phyloP scores from a whole-genome alignment of 2,113 vertebrate genomes.

The Takifugu flavidus region DNA sequence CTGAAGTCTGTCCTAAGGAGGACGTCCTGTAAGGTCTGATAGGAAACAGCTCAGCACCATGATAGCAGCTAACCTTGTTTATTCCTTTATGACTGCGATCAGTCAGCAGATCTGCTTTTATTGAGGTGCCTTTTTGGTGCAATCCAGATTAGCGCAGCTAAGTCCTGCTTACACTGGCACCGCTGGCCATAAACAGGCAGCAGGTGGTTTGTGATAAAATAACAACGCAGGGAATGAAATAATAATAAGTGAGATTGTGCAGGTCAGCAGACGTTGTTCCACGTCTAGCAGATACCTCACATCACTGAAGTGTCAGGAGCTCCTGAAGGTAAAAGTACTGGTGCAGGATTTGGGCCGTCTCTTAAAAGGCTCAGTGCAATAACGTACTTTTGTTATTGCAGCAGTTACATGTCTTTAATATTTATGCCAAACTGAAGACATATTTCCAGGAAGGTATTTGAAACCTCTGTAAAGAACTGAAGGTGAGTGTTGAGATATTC shows the following conservation, averaged over 20 bases:
- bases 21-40: constrained; percentile 38
- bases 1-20: constrained; percentile 24
- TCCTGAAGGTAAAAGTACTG: no score
- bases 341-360: no score
- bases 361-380: no score
- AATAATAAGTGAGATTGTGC: constrained; percentile 51
- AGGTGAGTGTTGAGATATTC: no score
- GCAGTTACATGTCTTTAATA: no score
- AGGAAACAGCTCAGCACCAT: constrained; percentile 60
- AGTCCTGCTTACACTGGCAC: constrained; percentile 60
- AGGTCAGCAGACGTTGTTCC: constrained; percentile 1
- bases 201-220: constrained; percentile 42
- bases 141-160: constrained; percentile 56
- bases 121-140: constrained; percentile 54
- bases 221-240: constrained; percentile 52
- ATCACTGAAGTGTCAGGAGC: no score
- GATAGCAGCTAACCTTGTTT: constrained; percentile 64
- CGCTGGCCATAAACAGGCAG: constrained; percentile 56
- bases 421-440: no score
- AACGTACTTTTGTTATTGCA: no score
- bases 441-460: no score
- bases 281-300: no score
- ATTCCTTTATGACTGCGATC: constrained; percentile 56
- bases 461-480: no score
- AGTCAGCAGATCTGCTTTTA: constrained; percentile 65